Conservation (phyloP, 1,140 invertebrate genomes). For the Frieseomelitta varia region DNA sequence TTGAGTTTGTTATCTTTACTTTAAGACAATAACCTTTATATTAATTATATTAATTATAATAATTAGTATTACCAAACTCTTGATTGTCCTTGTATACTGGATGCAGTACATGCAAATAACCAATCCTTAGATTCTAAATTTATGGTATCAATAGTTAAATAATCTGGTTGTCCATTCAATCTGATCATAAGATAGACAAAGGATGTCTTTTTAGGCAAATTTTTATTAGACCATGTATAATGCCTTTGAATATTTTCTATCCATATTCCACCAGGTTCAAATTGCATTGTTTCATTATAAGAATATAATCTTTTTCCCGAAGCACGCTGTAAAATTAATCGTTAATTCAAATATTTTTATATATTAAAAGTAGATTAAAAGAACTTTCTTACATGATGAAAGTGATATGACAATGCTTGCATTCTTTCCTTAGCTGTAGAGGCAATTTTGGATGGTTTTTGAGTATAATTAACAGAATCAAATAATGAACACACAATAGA, state of each 20-base stretch:
- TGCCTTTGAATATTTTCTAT: conserved; percentile 78
- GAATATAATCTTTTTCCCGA: conserved; percentile 68
- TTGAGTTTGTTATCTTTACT: not conserved
- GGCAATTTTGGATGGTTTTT: conserved; percentile 72
- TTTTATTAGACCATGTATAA: conserved; percentile 76
- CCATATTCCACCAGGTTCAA: conserved; percentile 79
- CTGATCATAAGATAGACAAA: conserved; percentile 85
- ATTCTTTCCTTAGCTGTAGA: conserved; percentile 67
- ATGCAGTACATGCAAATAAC: conserved; percentile 88
- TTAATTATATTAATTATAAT: too few relatives aligned
- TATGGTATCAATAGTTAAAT: conserved; percentile 82
- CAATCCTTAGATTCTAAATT: conserved; percentile 87
- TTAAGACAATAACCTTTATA: not conserved
- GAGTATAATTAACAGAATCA: conserved; percentile 86
- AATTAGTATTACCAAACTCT: conserved; percentile 84
- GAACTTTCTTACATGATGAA: conserved; percentile 80
- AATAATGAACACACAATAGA: conserved; percentile 91
- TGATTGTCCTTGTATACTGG: conserved; percentile 79
- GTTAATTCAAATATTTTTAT: conserved; percentile 3
- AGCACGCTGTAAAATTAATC: conserved; percentile 64
- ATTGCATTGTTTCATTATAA: conserved; percentile 67
- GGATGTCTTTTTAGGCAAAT: conserved; percentile 56
- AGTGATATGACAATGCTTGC: conserved; percentile 83
- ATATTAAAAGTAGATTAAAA: conserved; percentile 4
- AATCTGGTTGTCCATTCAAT: conserved; percentile 78